phyloP scores from a whole-genome alignment of 2,888 invertebrate genomes.

The Meandrusa payeni region DNA sequence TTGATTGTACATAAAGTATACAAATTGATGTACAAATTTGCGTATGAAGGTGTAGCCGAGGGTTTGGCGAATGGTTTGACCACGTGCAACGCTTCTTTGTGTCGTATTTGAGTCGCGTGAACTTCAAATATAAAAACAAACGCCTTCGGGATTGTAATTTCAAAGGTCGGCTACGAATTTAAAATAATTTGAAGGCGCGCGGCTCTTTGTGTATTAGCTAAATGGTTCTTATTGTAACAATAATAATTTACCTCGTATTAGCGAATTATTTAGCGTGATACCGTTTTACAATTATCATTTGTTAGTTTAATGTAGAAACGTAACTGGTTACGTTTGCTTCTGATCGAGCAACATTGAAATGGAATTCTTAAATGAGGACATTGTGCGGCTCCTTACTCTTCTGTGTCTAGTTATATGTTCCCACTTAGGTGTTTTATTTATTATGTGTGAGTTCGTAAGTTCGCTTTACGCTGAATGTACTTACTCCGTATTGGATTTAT shows the following conservation, averaged over 20 bases:
- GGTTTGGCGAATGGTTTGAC: conserved; percentile 66
- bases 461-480: conserved; percentile 26
- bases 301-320: conserved; percentile 60
- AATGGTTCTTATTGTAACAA: conserved; percentile 57
- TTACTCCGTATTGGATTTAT: conserved; percentile 24
- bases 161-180: conserved; percentile 59
- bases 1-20: conserved; percentile 66
- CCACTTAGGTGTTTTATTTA: conserved; percentile 10
- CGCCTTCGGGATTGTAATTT: conserved; percentile 38
- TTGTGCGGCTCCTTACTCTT: not conserved
- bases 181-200: conserved; percentile 48
- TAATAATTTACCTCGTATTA: conserved; percentile 58
- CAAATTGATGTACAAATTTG: conserved; percentile 39
- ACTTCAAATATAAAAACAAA: conserved; percentile 36
- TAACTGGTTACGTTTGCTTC: conserved; percentile 73
- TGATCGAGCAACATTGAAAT: conserved; percentile 28
- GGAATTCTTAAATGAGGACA: conserved; percentile 10
- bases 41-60: conserved; percentile 44
- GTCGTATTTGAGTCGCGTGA: conserved; percentile 45
- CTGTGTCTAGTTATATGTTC: conserved; percentile 3
- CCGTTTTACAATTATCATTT: conserved; percentile 62
- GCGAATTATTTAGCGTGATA: conserved; percentile 76
- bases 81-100: conserved; percentile 58
- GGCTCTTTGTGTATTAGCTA: conserved; percentile 54
- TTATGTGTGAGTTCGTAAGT: conserved; percentile 15